Base-by-base conservation (phyloP, 2,797 vertebrate species). In the Coluber constrictor region DNA sequence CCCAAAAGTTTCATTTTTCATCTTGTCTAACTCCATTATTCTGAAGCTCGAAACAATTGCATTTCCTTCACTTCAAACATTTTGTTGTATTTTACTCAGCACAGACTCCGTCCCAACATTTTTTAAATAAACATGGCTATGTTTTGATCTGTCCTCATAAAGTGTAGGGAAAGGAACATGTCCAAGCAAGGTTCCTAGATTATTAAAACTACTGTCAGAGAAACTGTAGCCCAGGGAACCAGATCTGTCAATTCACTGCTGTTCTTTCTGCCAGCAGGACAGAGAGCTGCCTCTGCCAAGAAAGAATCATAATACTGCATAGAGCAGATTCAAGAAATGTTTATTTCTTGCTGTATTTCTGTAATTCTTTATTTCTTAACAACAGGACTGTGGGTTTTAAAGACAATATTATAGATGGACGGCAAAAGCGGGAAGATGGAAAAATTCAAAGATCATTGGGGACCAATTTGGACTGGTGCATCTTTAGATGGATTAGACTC, bases 1-100 rank as follows among this genome's bases (percentile, higher is more conserved):
- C 87, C 61, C 86, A 94, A 95, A 90, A 18, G 60, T 92, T 92
- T 88, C 87, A 8, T 90, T 87, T 63, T 90, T 87, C 90, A 91
- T 90, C 47, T 87, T 87, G 32, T 37, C 92, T 94, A 87, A 74
- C 25, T 57, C 83, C 89, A 16, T 59, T 87, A 88, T 6, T 6
- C 47, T 90, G 70, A 86, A 92, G n/a, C 54, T 66, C 1, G 15
- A 87, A 83, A 83, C 92, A 94, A 93, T 8, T 88, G 83, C 86
- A 86, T 37, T 61, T 63, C 90, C 16, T 88, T 93, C 23, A n/a
- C 4, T 32, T 29, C 74, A 90, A 79, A 29, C 56, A 61, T 92
- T 90, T 61, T 63, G 61, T 29, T 11, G 15, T 61, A 3, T 88
- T 90, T 25, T 56, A 54, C 32, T 18, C 6, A 54, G 37, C 37